Base-by-base conservation (phyloP, 2,888 invertebrate species). In the Xiphydria camelus region DNA sequence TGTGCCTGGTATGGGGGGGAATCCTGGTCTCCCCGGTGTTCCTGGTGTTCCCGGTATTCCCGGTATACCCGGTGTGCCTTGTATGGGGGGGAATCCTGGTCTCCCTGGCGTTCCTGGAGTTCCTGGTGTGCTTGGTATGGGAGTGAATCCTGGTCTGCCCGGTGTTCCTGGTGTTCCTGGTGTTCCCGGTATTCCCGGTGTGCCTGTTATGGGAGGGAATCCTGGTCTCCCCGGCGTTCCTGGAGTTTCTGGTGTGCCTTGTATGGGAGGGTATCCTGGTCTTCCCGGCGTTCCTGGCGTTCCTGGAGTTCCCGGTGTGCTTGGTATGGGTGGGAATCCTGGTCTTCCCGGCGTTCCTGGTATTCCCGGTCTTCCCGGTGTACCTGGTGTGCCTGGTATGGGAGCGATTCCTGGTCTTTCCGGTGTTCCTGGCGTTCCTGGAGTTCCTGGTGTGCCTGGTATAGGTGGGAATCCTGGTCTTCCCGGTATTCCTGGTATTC, bases 261-360 rank as follows among this genome's bases (percentile, higher is more conserved):
- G 71, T 15, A 54, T 39, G 4, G 68, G 67, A 21, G 67, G 64
- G 4, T 55, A 53, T 54, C 68, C 64, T 14, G 66, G 64, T 1
- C 55, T 22, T 0, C 71, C 73, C 0, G 76, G 68, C 1, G 59
- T 44, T 4, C 73, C 68, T 35, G 55, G 41, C 10, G 25, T 17
- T 4, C 42, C 33, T 1, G 47, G 49, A 4, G 41, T 7, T 21
- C 59, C 66, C 23, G 59, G 50, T 41, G 58, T 61, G 35, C 68
- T 65, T 4, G 62, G 65, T 21, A 55, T 47, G 43, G 64, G 50
- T 23, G 50, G 46, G 19, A 41, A 6, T 14, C 5, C 25, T 17
- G 41, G 57, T 50, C 55, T 55, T 32, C 68, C 75, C 21, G 69
- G 60, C 0, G 74, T 73, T 7, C 80, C 81, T 20, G 31, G 45